Conservation (phyloP, 1,140 invertebrate genomes). For the Drosophila simulans region DNA sequence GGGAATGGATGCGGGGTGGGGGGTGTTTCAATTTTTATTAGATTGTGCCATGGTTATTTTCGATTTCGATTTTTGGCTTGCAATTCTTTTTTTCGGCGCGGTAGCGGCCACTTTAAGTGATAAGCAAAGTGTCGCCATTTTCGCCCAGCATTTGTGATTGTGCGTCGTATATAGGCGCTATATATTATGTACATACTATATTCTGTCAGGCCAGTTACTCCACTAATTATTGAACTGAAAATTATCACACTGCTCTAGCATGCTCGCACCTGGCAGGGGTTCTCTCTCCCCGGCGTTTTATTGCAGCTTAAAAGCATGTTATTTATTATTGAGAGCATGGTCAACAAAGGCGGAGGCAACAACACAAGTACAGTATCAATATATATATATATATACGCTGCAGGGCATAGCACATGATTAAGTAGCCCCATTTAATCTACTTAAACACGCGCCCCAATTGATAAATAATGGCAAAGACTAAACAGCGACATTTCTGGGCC, state of each 20-base stretch:
- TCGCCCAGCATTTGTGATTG: conserved; percentile 29
- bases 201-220: conserved; percentile 56
- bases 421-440: conserved; percentile 65
- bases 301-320: conserved; percentile 65
- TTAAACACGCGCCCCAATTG: conserved; percentile 61
- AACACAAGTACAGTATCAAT: conserved; percentile 10
- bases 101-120: conserved; percentile 70
- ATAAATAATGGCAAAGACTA: conserved; percentile 48
- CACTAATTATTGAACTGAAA: conserved; percentile 73
- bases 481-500: background rate
- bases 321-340: conserved; percentile 57
- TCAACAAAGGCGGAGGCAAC: conserved; percentile 21
- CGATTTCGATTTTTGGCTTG: conserved; percentile 18
- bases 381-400: background rate
- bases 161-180: conserved; percentile 17
- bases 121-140: conserved; percentile 74
- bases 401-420: conserved; percentile 57
- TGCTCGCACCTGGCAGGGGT: background rate
- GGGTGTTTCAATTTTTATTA: conserved; percentile 51
- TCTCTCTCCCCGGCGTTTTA: conserved; percentile 16
- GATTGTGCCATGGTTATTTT: conserved; percentile 42
- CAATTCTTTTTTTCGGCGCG: conserved; percentile 35
- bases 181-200: conserved; percentile 10
- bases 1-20: background rate
- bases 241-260: conserved; percentile 34